These are phyloP conservation scores for Eilema caniola DNA, from an alignment of 2,888 invertebrate species.

Conservation along the genomic window DNA sequence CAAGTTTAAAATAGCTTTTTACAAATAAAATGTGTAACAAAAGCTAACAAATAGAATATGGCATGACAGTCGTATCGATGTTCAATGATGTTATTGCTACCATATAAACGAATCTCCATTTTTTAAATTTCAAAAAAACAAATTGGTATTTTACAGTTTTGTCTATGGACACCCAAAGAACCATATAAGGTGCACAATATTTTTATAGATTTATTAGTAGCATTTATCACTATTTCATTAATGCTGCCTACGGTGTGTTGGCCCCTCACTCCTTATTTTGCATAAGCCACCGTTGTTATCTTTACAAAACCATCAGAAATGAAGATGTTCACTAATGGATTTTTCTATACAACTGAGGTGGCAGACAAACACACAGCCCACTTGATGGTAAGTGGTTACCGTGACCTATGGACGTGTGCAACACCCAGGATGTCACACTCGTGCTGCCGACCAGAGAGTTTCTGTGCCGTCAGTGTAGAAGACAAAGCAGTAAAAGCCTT, in stretches of 20 bases:
- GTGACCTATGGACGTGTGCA: too few species aligned
- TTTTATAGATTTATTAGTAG: conserved; percentile 28
- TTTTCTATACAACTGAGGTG: too few species aligned
- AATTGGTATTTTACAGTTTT: conserved; percentile 20
- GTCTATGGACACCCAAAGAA: conserved; percentile 1
- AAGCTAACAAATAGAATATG: neutral
- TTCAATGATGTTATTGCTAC: neutral
- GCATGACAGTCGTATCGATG: neutral
- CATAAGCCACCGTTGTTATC: neutral
- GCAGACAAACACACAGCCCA: too few species aligned
- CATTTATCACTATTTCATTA: conserved; percentile 13
- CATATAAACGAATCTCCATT: conserved; percentile 10
- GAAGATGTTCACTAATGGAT: neutral
- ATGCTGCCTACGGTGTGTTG: conserved; percentile 7
- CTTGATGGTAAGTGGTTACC: too few species aligned
- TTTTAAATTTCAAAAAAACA: conserved; percentile 18
- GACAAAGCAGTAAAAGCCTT: too few species aligned
- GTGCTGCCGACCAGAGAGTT: too few species aligned
- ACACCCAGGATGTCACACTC: too few species aligned
- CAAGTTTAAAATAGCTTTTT: conserved; percentile 24
- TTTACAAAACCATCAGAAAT: neutral
- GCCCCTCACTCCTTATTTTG: neutral
- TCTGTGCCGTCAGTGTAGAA: too few species aligned
- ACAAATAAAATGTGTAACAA: conserved; percentile 1
- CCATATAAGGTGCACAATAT: conserved; percentile 19